A percentile compares a stretch with the other conserved stretches of the same genome.
Evolutionary conservation across 2,113 vertebrate species (phyloP).

Genomic region (Petromus typicus): DNA sequence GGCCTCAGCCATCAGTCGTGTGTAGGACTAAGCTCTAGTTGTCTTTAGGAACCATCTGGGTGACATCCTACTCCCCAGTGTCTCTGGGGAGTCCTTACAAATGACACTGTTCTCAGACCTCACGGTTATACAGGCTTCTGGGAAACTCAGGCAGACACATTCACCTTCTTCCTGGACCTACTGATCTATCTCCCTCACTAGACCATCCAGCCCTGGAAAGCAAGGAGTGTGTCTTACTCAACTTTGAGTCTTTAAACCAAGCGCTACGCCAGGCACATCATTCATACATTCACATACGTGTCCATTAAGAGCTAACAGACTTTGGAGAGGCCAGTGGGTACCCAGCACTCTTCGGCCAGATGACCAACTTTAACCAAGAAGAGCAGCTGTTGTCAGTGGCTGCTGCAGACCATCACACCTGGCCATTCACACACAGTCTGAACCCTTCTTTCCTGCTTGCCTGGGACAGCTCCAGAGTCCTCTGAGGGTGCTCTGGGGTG

Average conservation of each 20-base stretch:
- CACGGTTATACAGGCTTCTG: background rate
- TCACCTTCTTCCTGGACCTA: background rate
- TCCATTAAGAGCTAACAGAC: background rate
- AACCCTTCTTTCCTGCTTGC: background rate
- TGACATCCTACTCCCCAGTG: background rate
- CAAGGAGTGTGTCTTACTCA: background rate
- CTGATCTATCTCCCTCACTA: background rate
- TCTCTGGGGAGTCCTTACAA: background rate
- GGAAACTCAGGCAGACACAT: background rate
- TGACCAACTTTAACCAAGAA: background rate
- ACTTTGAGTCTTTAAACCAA: background rate
- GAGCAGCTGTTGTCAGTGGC: background rate
- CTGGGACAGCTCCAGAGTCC: background rate
- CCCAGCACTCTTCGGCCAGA: too few relatives aligned
- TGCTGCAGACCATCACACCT: background rate
- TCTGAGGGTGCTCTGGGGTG: background rate
- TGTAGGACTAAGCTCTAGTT: background rate
- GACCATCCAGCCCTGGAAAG: background rate
- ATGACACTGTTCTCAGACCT: background rate
- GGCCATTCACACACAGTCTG: fast-evolving
- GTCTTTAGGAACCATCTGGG: background rate
- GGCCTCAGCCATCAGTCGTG: background rate
- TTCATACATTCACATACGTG: background rate
- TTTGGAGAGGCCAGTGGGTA: background rate
- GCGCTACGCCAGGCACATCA: background rate